A percentile compares a stretch with the other conserved stretches of the same genome.
Conservation (phyloP, 2,888 invertebrate species). For the Meliscaeva auricollis region DNA sequence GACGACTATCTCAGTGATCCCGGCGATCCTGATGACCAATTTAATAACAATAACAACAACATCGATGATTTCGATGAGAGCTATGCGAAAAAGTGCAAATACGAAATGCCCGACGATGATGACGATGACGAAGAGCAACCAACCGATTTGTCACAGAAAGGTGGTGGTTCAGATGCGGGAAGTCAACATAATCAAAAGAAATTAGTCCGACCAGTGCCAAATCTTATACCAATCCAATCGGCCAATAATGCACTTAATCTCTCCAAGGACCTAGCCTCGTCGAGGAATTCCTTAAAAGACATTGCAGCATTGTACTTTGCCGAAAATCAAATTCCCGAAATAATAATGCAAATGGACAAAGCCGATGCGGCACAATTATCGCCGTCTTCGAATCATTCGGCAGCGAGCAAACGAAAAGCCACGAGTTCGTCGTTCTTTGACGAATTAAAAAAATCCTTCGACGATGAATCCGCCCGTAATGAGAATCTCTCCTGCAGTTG, state of each 20-base stretch:
- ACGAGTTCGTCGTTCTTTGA: slow-evolving; percentile 92
- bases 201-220: slow-evolving; percentile 88
- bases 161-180: slow-evolving; percentile 81
- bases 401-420: slow-evolving; percentile 78
- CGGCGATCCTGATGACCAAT: slow-evolving; percentile 82
- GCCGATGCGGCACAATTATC: slow-evolving; percentile 79
- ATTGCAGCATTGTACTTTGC: slow-evolving; percentile 85
- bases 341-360: slow-evolving; percentile 79
- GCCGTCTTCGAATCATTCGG: slow-evolving; percentile 79
- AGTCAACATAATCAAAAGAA: slow-evolving; percentile 80
- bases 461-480: slow-evolving; percentile 87
- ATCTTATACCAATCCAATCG: slow-evolving; percentile 89
- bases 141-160: slow-evolving; percentile 83
- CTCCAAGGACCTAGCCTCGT: slow-evolving; percentile 81
- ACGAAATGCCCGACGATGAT: slow-evolving; percentile 76
- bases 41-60: slow-evolving; percentile 80
- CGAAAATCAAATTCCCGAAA: slow-evolving; percentile 79
- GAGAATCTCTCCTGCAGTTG: slow-evolving; percentile 89
- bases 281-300: slow-evolving; percentile 85
- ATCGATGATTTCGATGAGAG: slow-evolving; percentile 82
- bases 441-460: slow-evolving; percentile 90
- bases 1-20: slow-evolving; percentile 83
- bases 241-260: slow-evolving; percentile 81
- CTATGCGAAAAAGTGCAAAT: slow-evolving; percentile 81
- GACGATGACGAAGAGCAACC: slow-evolving; percentile 81